Conservation (phyloP, 2,113 vertebrate genomes). For the Syngnathus typhle region DNA sequence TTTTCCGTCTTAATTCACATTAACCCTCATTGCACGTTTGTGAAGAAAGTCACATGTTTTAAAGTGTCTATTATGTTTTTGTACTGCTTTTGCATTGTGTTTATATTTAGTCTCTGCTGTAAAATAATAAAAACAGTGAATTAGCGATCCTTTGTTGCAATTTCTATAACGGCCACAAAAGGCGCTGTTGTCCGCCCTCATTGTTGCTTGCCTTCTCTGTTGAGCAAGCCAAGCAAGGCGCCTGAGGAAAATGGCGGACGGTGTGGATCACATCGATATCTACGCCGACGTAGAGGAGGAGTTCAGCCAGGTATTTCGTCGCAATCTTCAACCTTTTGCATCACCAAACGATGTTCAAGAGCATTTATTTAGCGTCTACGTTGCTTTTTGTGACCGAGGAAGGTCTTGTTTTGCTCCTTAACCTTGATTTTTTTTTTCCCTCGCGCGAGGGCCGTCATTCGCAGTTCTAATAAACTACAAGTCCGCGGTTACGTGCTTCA, state of each 20-base stretch:
- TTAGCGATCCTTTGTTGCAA: not conserved
- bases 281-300: conserved; percentile 97
- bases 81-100: conserved; percentile 7
- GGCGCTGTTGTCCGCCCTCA: conserved; percentile 13
- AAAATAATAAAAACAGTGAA: not conserved
- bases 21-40: too few relatives aligned
- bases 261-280: conserved; percentile 96
- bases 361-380: fast-evolving
- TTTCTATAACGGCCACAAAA: not conserved
- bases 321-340: not conserved
- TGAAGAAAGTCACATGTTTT: conserved; percentile 26
- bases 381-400: fast-evolving
- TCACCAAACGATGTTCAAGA: fast-evolving
- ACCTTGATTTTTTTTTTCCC: not conserved
- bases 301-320: conserved; percentile 81
- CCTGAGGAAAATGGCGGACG: conserved; percentile 89
- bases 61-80: conserved; percentile 33
- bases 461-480: conserved; percentile 29
- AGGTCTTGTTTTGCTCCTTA: not conserved
- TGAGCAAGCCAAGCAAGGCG: conserved; percentile 48
- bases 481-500: conserved; percentile 5
- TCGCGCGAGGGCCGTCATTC: conserved; percentile 13
- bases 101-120: not conserved
- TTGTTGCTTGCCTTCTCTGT: conserved; percentile 32
- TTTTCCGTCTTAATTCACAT: not conserved